These are phyloP conservation scores for Megaptera novaeangliae DNA, from an alignment of 2,113 vertebrate species.

Conservation along the genomic window DNA sequence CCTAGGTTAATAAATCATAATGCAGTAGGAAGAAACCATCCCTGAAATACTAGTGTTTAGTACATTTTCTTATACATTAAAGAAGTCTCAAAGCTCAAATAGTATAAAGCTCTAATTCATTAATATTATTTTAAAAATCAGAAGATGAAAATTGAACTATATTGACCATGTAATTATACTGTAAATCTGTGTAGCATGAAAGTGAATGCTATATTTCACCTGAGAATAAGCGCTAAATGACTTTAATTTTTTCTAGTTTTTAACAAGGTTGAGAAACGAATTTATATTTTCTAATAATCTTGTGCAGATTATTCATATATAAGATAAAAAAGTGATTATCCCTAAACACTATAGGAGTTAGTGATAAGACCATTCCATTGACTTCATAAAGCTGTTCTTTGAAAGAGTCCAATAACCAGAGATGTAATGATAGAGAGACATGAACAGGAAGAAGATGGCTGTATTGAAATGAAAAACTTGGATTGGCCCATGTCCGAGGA, in stretches of 20 bases:
- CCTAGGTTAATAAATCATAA: not conserved
- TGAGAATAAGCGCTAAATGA: not conserved
- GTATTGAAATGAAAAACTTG: not conserved
- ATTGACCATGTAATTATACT: not conserved
- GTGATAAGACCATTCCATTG: not conserved
- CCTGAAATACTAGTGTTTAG: not conserved
- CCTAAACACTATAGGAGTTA: not conserved
- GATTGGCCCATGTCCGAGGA: not conserved
- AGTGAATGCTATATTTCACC: not conserved
- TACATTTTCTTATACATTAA: not conserved
- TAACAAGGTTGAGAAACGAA: not conserved
- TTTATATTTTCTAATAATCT: not conserved
- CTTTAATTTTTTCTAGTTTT: slow-evolving; percentile 4
- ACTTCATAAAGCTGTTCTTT: not conserved
- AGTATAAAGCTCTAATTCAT: not conserved
- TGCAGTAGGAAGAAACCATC: not conserved
- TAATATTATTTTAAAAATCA: slow-evolving; percentile 29
- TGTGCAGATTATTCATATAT: not conserved
- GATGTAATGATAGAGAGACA: not conserved
- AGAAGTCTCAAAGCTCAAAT: not conserved
- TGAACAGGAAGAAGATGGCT: not conserved
- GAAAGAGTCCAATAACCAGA: not conserved
- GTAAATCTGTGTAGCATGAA: not conserved
- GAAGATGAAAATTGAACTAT: slow-evolving; percentile 34
- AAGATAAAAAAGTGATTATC: not conserved